A percentile compares a stretch with the other conserved stretches of the same genome.
Conservation (phyloP, 1,140 invertebrate genomes). For the Drosophila biarmipes region DNA sequence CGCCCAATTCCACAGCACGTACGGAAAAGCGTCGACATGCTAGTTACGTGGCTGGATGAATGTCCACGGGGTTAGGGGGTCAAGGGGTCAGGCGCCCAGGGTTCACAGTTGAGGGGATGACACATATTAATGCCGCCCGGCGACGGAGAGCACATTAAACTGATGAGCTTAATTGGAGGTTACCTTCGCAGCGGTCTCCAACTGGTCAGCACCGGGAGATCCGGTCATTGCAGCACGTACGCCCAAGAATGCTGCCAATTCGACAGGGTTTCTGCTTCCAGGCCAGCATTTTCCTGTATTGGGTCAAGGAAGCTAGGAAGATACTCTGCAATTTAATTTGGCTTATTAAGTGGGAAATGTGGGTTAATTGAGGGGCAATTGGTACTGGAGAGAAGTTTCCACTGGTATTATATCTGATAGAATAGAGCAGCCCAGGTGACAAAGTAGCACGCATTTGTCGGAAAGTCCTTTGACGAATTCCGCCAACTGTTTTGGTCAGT, state of each 20-base stretch:
- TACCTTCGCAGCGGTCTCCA: conserved; percentile 54
- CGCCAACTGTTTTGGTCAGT: conserved; percentile 17
- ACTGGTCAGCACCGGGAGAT: conserved; percentile 18
- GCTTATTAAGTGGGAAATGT: background rate
- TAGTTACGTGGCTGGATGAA: conserved; percentile 58
- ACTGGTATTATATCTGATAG: too few species aligned
- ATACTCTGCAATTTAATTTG: conserved; percentile 13
- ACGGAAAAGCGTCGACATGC: conserved; percentile 65
- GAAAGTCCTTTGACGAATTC: conserved; percentile 7
- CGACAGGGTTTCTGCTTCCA: conserved; percentile 17
- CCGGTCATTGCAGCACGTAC: conserved; percentile 57
- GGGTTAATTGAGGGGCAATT: background rate
- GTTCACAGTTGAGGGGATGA: conserved; percentile 29
- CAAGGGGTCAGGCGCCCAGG: conserved; percentile 18
- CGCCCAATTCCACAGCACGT: conserved; percentile 61
- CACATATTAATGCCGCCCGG: conserved; percentile 73
- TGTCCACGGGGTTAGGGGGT: conserved; percentile 23
- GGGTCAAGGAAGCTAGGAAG: background rate
- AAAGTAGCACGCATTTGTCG: conserved; percentile 13
- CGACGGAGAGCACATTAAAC: conserved; percentile 79
- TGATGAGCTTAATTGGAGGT: conserved; percentile 82
- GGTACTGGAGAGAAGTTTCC: background rate
- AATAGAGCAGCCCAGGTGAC: background rate
- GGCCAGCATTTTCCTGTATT: background rate
- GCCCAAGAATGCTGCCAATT: conserved; percentile 53